A percentile compares a stretch with the other conserved stretches of the same genome.
Conservation (phyloP, 2,797 vertebrate genomes). For the Miichthys miiuy region DNA sequence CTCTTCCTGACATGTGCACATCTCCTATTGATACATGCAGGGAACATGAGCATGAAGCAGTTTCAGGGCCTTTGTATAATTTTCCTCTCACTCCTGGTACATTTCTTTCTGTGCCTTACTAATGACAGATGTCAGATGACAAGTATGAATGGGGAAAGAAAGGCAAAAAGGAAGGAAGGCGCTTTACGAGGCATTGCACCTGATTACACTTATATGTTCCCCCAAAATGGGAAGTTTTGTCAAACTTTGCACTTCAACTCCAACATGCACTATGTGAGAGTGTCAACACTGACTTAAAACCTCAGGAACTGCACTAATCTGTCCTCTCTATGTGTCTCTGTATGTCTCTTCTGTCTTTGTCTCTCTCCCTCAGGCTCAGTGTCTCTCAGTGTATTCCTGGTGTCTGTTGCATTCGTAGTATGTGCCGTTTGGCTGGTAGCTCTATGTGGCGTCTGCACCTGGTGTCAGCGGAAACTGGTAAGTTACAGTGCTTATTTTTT, state of each 20-base stretch:
- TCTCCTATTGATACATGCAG: constrained; percentile 62
- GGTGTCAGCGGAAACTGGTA: constrained; percentile 99
- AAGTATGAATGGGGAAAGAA: constrained; percentile 56
- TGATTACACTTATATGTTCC: constrained; percentile 28
- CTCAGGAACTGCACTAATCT: constrained; percentile 53
- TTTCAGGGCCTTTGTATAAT: constrained; percentile 40
- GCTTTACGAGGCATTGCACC: constrained; percentile 22
- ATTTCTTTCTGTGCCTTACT: constrained; percentile 55
- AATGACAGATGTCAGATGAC: constrained; percentile 67
- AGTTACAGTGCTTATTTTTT: constrained; percentile 72
- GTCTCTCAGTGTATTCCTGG: constrained; percentile 94
- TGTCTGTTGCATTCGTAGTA: constrained; percentile 94
- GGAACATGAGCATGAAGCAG: constrained; percentile 57
- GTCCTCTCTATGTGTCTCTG: constrained; percentile 52
- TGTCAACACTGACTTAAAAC: constrained; percentile 1
- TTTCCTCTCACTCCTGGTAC: constrained; percentile 21
- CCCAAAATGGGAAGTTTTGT: constrained; percentile 16
- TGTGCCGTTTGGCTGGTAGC: constrained; percentile 95
- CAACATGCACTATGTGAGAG: not conserved
- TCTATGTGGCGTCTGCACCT: constrained; percentile 97
- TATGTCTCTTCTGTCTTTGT: constrained; percentile 53
- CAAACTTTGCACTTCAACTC: not conserved
- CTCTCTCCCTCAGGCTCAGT: constrained; percentile 88
- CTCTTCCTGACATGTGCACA: constrained; percentile 65
- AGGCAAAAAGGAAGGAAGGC: constrained; percentile 35